Percentiles rank a stretch among this genome's conserved stretches.
These are phyloP conservation scores for Eristalinus sepulchralis DNA, from an alignment of 2,888 invertebrate genomes.

Conservation along the genomic window DNA sequence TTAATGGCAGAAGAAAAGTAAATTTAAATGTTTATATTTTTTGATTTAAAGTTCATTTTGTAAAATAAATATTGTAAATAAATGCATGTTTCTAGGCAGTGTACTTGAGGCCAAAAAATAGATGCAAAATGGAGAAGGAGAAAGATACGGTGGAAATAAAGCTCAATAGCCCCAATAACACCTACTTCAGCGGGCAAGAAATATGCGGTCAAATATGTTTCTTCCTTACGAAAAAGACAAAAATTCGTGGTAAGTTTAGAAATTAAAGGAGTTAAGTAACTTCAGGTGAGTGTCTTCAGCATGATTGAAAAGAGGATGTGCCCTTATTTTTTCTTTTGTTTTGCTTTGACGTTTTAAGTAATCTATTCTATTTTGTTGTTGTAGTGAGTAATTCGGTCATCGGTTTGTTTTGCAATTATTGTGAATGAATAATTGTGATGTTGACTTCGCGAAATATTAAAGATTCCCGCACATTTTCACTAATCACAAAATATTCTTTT, in stretches of 20 bases:
- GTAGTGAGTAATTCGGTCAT: background rate
- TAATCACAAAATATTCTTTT: background rate
- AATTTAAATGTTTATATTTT: background rate
- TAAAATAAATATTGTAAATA: background rate
- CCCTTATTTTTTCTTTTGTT: background rate
- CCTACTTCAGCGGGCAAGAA: constrained; percentile 78
- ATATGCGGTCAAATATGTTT: constrained; percentile 79
- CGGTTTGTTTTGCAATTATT: constrained; percentile 59
- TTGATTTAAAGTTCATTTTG: background rate
- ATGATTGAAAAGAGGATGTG: background rate
- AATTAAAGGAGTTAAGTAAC: background rate
- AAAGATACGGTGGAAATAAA: constrained; percentile 79
- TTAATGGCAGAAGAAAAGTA: background rate
- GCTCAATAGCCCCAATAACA: constrained; percentile 78
- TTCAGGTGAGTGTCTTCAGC: background rate
- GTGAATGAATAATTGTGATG: constrained; percentile 60
- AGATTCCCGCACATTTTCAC: background rate
- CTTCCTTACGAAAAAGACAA: constrained; percentile 79
- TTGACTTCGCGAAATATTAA: background rate
- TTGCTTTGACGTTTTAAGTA: background rate
- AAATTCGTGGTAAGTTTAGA: constrained; percentile 78
- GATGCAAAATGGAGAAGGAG: constrained; percentile 74
- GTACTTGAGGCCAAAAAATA: constrained; percentile 28
- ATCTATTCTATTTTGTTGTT: background rate
- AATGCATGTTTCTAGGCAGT: background rate